Evolutionary conservation across 1,140 invertebrate species (phyloP), one percentile per base, ranked within the genome.

Genomic region (Drosophila virilis): DNA sequence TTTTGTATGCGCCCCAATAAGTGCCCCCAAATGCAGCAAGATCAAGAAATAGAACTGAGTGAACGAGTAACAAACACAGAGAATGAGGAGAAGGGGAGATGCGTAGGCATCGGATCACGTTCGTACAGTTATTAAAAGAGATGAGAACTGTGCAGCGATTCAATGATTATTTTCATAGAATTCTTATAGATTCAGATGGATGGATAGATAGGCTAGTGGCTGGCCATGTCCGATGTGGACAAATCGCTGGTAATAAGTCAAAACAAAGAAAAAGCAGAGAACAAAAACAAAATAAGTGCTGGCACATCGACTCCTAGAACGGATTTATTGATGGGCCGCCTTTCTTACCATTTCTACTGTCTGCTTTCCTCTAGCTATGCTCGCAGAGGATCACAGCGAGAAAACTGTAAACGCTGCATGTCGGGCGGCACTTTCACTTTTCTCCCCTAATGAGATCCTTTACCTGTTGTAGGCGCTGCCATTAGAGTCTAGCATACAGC

Each of bases 181-280:
- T 62, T 75, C 52, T 32, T 55, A 58, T 42, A 46, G 67, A 69
- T 65, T 40, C 33, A 54, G 46, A 37, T 54, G 45, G 78, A 68
- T 68, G 40, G 66, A 50, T 59, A 59, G 77, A 86, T 81, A 82
- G 78, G 51, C 51, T 17, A 37, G 52, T 43, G 22, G 46, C 32
- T 32, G 67, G 70, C 74, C 85, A 89, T 89, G 84, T 80, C 84
- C 84, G 77, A 89, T 89, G 77, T 74, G 78, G 84, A 89, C 84
- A 89, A 89, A 89, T 89, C 80, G 80, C 74, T 59, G 28, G 77
- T 61, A 89, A 89, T 89, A 89, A 89, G 80, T 89, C 80, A 79
- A 85, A 67, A 42, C 15, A 48, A 68, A 50, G 45, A 38, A 33
- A 37, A 51, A 38, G 43, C 37, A 50, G 15, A 35, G 28, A 51